Conservation (phyloP, 2,113 vertebrate species). For the Phylloscopus whistleri region DNA sequence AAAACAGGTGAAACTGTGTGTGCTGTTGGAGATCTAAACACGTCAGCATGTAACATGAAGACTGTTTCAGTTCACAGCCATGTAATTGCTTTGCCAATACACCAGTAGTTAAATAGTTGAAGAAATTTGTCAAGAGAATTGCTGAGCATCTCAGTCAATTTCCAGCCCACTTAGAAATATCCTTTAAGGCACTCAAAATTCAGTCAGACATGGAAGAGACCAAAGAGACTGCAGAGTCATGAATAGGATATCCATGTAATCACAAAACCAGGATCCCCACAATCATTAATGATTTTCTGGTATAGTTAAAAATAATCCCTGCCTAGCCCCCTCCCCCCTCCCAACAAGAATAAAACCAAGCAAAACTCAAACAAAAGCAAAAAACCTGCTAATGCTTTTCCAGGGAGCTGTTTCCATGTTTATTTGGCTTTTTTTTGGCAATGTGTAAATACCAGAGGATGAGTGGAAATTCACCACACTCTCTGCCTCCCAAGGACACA, state of each 20-base stretch:
- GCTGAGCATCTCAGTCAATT: constrained; percentile 40
- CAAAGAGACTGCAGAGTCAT: neutral
- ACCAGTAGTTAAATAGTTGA: constrained; percentile 32
- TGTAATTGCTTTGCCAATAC: constrained; percentile 52
- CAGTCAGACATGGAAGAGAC: neutral
- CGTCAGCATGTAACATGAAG: constrained; percentile 29
- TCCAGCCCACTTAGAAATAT: constrained; percentile 21
- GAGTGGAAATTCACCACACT: neutral
- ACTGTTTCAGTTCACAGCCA: constrained; percentile 2
- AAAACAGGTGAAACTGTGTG: constrained; percentile 42
- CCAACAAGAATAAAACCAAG: neutral
- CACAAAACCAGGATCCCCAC: neutral
- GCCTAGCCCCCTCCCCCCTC: fast-evolving
- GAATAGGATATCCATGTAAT: neutral
- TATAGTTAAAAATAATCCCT: neutral
- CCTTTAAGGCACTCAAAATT: neutral
- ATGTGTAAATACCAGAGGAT: neutral
- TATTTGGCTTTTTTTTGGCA: neutral
- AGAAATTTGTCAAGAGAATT: constrained; percentile 51
- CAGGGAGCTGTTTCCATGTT: neutral
- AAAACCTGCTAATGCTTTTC: neutral
- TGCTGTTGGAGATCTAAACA: constrained; percentile 18
- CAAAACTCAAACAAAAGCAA: neutral
- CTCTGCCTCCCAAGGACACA: neutral
- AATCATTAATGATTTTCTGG: neutral